phyloP scores from a whole-genome alignment of 2,113 vertebrate species.

The Xyliphius kryptos region DNA sequence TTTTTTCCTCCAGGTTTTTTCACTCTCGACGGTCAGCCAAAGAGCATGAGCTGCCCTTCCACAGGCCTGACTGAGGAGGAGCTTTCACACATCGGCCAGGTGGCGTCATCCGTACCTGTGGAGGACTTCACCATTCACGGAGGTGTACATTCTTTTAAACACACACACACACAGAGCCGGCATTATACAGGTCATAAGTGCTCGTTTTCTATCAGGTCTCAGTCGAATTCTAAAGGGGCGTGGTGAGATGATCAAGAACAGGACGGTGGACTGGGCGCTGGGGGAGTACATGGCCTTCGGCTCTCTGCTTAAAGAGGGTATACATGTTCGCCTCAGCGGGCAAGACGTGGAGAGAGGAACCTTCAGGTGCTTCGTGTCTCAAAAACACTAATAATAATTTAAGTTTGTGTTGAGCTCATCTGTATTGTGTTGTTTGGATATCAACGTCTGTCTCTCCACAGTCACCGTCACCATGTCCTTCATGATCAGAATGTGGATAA shows the following conservation, averaged over 20 bases:
- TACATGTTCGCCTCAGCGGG: constrained; percentile 85
- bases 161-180: neutral
- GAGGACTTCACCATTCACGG: constrained; percentile 97
- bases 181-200: neutral
- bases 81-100: constrained; percentile 76
- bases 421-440: no score
- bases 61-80: constrained; percentile 84
- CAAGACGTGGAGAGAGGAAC: constrained; percentile 97
- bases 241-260: constrained; percentile 78
- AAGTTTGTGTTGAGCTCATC: no score
- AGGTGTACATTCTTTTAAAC: constrained; percentile 58
- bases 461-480: constrained; percentile 94
- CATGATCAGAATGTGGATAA: constrained; percentile 98
- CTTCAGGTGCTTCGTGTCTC: constrained; percentile 79
- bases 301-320: constrained; percentile 90
- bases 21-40: constrained; percentile 90
- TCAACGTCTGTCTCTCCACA: constrained; percentile 44
- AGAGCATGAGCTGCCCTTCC: constrained; percentile 89
- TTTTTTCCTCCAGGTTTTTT: constrained; percentile 96
- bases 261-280: no score
- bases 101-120: constrained; percentile 89
- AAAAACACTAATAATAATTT: no score
- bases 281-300: no score
- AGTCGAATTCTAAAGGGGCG: constrained; percentile 87
- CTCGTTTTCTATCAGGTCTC: constrained; percentile 65